Evolutionary conservation across 2,888 invertebrate species (phyloP), one percentile per base, ranked within the genome.

Genomic region (Lasioglossum pauxillum): DNA sequence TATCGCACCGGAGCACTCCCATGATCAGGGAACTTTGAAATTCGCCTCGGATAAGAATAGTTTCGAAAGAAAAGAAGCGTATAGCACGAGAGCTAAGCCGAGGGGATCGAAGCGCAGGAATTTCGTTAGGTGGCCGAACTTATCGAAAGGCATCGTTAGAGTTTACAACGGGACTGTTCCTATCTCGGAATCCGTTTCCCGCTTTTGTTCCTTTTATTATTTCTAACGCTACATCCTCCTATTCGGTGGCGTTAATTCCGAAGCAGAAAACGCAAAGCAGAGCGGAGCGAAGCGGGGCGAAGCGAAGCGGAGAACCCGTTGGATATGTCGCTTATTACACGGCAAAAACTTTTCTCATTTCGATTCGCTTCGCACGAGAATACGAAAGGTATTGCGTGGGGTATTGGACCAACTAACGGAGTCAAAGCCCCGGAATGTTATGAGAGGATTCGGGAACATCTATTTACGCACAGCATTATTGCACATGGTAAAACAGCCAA

Each of bases 281-380:
- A 60, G n/a, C n/a, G 12, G 57, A 53, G 23, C 53, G 2, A n/a
- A 53, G 23, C n/a, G 4, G 57, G 12, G 57, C n/a, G 2, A 10
- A 5, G 57, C 23, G 27, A 16, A 46, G 74, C 60, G 8, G 19
- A 67, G 78, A 69, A 73, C 64, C 71, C 35, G 67, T 74, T 46
- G 77, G 81, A 75, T 82, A 85, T 89, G 86, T 89, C 90, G 93
- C 92, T 94, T 93, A 94, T 94, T 93, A 91, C 92, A 87, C 88
- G 88, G 88, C 75, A 86, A 86, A 93, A 94, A 94, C 93, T 94
- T 94, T 94, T 94, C 94, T 94, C 93, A 94, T 94, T 93, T 90
- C 91, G 89, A 85, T 79, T 82, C 87, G 71, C 82, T 85, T 83
- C 87, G 83, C 84, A 71, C 73, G 81, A 60, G 85, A 87, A 89